phyloP scores from a whole-genome alignment of 1,140 invertebrate genomes.

The Lordiphosa mommai region DNA sequence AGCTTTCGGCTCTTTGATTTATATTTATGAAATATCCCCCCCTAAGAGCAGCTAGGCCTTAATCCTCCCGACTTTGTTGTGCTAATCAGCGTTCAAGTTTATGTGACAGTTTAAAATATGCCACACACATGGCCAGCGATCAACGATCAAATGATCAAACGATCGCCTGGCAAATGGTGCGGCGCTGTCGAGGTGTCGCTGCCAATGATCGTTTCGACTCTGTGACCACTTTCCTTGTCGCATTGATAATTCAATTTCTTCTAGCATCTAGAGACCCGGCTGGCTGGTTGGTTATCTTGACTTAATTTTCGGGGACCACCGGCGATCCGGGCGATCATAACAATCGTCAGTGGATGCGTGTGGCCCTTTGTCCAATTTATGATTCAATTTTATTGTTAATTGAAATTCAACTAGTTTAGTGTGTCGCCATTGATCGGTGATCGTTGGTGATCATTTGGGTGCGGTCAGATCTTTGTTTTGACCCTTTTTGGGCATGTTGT shows the following conservation, averaged over 20 bases:
- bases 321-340: constrained; percentile 66
- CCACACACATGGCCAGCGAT: constrained; percentile 58
- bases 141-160: constrained; percentile 10
- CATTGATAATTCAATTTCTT: constrained; percentile 74
- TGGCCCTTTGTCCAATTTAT: constrained; percentile 52
- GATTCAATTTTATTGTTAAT: constrained; percentile 79
- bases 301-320: constrained; percentile 71
- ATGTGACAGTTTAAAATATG: constrained; percentile 76
- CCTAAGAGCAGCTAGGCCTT: constrained; percentile 27
- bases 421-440: constrained; percentile 26
- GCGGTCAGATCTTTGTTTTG: constrained; percentile 43
- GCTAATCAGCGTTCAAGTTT: constrained; percentile 77
- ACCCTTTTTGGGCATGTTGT: constrained; percentile 28
- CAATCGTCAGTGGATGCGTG: constrained; percentile 48
- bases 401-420: constrained; percentile 79
- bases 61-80: constrained; percentile 76
- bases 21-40: constrained; percentile 22
- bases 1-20: constrained; percentile 63
- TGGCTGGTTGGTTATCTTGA: constrained; percentile 53
- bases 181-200: constrained; percentile 64
- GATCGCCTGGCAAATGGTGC: constrained; percentile 34
- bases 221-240: constrained; percentile 49
- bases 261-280: constrained; percentile 17
- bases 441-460: constrained; percentile 16
- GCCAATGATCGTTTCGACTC: constrained; percentile 42